Percentiles rank a stretch among this genome's conserved stretches.
phyloP scores from a whole-genome alignment of 2,888 invertebrate species.

The Apomyelois bistriatella region DNA sequence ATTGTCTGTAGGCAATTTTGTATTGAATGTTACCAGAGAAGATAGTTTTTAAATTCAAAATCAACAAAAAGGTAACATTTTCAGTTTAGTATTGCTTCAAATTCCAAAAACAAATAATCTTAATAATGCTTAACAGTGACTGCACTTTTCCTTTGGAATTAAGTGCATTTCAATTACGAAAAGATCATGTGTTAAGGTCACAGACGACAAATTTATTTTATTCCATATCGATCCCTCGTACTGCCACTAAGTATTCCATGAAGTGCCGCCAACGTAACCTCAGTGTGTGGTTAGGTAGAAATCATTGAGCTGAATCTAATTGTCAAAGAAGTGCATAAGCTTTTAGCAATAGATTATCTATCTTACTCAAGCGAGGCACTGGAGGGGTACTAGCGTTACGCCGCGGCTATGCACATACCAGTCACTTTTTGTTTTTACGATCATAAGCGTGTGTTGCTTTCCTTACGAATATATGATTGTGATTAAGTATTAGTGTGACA shows the following conservation, averaged over 20 bases:
- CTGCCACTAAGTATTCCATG: neutral
- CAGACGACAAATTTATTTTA: no score
- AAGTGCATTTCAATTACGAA: no score
- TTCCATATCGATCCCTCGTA: no score
- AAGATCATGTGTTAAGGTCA: no score
- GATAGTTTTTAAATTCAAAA: no score
- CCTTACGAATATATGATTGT: neutral
- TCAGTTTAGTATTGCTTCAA: no score
- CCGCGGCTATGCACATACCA: conserved; percentile 12
- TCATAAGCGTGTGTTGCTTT: conserved; percentile 1
- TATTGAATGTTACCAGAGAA: no score
- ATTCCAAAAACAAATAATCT: no score
- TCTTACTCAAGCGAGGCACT: conserved; percentile 24
- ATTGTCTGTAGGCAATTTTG: no score
- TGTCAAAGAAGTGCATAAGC: conserved; percentile 19
- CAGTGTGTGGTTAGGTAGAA: conserved; percentile 13
- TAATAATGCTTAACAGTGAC: no score
- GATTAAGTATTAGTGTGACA: neutral
- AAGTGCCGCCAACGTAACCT: neutral
- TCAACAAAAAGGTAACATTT: no score
- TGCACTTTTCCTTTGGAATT: no score
- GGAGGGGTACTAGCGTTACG: conserved; percentile 26
- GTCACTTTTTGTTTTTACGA: conserved; percentile 20
- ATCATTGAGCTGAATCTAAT: conserved; percentile 27
- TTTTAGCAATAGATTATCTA: conserved; percentile 19